Conservation (phyloP, 2,888 invertebrate species). For the Petrolisthes manimaculis region DNA sequence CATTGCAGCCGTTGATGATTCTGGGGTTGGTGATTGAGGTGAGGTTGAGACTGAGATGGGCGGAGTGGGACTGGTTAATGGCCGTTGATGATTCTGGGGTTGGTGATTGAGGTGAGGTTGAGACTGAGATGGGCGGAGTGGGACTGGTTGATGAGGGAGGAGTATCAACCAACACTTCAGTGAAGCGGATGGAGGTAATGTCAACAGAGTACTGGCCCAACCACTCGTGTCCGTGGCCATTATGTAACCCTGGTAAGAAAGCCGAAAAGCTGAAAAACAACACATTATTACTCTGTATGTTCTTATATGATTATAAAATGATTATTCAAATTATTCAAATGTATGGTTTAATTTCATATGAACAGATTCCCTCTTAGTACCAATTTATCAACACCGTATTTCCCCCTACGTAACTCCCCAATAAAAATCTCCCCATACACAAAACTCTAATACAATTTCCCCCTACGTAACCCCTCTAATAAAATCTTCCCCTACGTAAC, state of each 20-base stretch:
- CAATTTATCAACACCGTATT: too few relatives aligned
- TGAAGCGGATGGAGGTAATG: slow-evolving; percentile 69
- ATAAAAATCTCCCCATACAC: too few relatives aligned
- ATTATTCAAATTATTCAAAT: background rate
- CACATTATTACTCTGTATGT: background rate
- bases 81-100: slow-evolving; percentile 39
- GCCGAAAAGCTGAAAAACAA: slow-evolving; percentile 67
- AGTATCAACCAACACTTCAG: slow-evolving; percentile 63
- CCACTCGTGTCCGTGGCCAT: slow-evolving; percentile 68
- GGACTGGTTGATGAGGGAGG: slow-evolving; percentile 5
- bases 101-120: slow-evolving; percentile 41
- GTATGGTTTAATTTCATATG: too few relatives aligned
- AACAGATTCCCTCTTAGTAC: too few relatives aligned
- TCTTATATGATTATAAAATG: background rate
- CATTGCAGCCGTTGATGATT: too few relatives aligned
- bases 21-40: too few relatives aligned
- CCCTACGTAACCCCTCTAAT: too few relatives aligned
- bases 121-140: slow-evolving; percentile 32
- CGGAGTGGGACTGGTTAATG: too few relatives aligned
- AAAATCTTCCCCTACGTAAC: too few relatives aligned
- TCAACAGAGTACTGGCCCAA: slow-evolving; percentile 69
- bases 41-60: too few relatives aligned
- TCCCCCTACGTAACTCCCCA: too few relatives aligned
- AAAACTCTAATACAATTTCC: too few relatives aligned
- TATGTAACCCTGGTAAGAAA: slow-evolving; percentile 69